Evolutionary conservation across 1,140 invertebrate species (phyloP).

Genomic region (Ladona fulva): DNA sequence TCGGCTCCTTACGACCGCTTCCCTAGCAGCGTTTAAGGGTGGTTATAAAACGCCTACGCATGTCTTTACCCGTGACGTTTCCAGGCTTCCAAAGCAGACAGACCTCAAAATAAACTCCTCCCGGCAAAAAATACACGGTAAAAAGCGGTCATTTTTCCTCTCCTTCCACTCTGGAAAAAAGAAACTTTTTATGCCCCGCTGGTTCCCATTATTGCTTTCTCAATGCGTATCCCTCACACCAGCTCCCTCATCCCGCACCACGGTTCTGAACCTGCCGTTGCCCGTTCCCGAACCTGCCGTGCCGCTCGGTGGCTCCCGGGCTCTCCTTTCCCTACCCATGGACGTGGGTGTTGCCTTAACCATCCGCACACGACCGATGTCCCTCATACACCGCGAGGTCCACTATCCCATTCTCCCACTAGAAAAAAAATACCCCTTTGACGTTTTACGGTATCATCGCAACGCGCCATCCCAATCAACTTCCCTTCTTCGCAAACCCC

Average conservation of each 20-base stretch:
- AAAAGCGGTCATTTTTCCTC: background rate
- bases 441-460: background rate
- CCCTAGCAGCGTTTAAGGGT: background rate
- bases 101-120: background rate
- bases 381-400: background rate
- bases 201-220: conserved; percentile 1
- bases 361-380: background rate
- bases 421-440: background rate
- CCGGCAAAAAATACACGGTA: background rate
- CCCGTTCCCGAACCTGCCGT: background rate
- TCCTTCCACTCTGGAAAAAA: background rate
- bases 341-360: background rate
- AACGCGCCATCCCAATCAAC: too few relatives aligned
- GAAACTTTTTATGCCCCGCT: conserved; percentile 4
- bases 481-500: background rate
- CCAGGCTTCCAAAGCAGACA: background rate
- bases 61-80: background rate
- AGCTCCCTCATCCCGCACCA: background rate
- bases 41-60: background rate
- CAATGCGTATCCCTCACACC: background rate
- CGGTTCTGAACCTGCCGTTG: background rate
- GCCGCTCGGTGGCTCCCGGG: background rate
- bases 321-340: background rate
- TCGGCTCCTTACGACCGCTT: background rate
- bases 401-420: too few relatives aligned